Evolutionary conservation across 2,113 vertebrate species (phyloP).

Genomic region (Notarius lentiginosus): DNA sequence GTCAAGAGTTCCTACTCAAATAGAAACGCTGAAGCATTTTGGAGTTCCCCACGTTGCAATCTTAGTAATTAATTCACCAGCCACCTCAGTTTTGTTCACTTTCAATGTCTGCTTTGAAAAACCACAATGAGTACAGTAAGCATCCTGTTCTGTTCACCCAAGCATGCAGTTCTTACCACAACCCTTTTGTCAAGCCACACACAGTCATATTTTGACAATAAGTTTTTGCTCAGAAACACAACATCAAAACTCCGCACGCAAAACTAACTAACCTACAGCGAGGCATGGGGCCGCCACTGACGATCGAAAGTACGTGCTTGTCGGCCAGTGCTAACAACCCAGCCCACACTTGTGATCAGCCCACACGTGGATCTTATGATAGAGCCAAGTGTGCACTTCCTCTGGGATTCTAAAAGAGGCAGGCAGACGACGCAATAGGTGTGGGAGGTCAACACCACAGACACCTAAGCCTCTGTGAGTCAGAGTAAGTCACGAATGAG

Average conservation of each 20-base stretch:
- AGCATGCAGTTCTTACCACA: conserved; percentile 40
- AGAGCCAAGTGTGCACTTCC: conserved; percentile 55
- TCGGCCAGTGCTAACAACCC: neutral
- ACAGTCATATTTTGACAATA: conserved; percentile 21
- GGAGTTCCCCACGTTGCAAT: conserved; percentile 58
- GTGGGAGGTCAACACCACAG: conserved; percentile 57
- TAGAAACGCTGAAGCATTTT: conserved; percentile 31
- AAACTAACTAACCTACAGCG: neutral
- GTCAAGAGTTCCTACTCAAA: conserved; percentile 1
- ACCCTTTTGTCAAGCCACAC: neutral
- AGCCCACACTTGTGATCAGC: conserved; percentile 47
- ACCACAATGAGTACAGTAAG: conserved; percentile 57
- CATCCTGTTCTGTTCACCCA: conserved; percentile 28
- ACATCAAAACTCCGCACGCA: conserved; percentile 12
- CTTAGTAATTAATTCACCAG: conserved; percentile 65
- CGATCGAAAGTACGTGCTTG: neutral
- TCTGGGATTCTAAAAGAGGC: conserved; percentile 50
- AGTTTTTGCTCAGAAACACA: conserved; percentile 18
- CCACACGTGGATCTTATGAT: conserved; percentile 72
- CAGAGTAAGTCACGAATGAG: conserved; percentile 46
- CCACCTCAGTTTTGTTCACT: conserved; percentile 70
- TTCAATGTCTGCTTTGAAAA: conserved; percentile 63
- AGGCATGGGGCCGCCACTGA: neutral
- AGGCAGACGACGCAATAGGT: conserved; percentile 44
- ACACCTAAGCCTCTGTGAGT: conserved; percentile 55